Percentiles rank a stretch among this genome's conserved stretches.
Conservation (phyloP, 2,113 vertebrate species). For the Eptesicus fuscus region DNA sequence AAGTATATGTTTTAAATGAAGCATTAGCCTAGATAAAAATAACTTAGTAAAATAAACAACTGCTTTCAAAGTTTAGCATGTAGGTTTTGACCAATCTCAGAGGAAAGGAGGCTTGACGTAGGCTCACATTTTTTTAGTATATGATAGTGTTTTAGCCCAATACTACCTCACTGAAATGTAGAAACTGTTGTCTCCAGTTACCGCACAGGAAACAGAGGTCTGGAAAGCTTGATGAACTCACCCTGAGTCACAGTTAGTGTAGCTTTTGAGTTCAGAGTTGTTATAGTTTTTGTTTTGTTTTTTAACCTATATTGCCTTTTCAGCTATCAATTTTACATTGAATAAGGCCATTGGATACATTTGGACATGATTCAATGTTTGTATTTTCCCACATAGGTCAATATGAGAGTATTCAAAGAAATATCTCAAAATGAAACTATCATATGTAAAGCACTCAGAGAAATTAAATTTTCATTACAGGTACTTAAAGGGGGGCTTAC, state of each 20-base stretch:
- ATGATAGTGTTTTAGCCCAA: background rate
- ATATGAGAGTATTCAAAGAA: background rate
- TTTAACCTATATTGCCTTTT: background rate
- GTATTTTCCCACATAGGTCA: background rate
- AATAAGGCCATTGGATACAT: background rate
- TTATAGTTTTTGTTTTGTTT: background rate
- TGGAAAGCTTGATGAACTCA: background rate
- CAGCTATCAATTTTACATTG: background rate
- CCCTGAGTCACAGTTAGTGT: background rate
- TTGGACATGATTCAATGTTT: background rate
- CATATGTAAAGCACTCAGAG: background rate
- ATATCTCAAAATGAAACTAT: background rate
- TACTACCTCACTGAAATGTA: background rate
- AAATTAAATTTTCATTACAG: background rate
- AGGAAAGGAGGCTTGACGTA: background rate
- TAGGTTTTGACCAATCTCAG: background rate
- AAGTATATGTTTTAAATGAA: background rate
- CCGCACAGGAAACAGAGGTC: background rate
- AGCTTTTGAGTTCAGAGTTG: background rate
- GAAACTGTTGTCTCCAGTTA: background rate
- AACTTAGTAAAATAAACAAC: background rate
- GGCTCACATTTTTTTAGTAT: background rate
- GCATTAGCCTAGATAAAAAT: background rate
- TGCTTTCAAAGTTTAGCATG: background rate
- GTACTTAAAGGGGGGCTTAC: background rate